phyloP scores from a whole-genome alignment of 2,113 vertebrate species.

The Hippocampus abdominalis region DNA sequence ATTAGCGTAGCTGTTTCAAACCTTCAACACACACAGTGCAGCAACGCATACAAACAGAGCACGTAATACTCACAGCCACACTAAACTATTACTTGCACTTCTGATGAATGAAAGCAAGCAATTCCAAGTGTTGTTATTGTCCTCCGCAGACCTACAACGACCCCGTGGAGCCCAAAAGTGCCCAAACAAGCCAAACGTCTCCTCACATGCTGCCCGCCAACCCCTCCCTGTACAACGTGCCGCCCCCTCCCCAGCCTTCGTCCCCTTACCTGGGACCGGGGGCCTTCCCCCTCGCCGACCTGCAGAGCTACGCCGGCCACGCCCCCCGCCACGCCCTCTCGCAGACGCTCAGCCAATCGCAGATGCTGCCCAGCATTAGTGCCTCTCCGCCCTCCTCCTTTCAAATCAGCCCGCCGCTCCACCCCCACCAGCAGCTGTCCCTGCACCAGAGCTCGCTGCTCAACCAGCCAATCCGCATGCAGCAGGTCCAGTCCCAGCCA shows the following conservation, averaged over 20 bases:
- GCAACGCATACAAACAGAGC: too few relatives aligned
- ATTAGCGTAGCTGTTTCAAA: too few relatives aligned
- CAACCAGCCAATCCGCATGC: conserved; percentile 93
- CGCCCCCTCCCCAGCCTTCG: conserved; percentile 81
- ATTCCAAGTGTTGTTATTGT: background rate
- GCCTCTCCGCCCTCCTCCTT: conserved; percentile 90
- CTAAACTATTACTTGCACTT: too few relatives aligned
- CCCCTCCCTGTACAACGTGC: conserved; percentile 86
- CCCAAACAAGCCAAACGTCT: conserved; percentile 81
- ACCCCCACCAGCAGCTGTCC: conserved; percentile 91
- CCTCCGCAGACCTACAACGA: conserved; percentile 84
- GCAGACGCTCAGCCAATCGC: conserved; percentile 84
- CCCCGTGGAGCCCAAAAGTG: conserved; percentile 83
- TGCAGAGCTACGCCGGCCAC: conserved; percentile 87
- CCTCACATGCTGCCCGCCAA: conserved; percentile 93
- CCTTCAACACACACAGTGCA: too few relatives aligned
- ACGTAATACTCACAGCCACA: too few relatives aligned
- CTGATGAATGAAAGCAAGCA: too few relatives aligned
- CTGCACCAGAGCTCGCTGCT: conserved; percentile 92
- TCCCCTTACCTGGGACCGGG: conserved; percentile 86
- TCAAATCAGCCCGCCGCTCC: conserved; percentile 90
- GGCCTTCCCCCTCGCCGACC: conserved; percentile 87
- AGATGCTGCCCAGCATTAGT: conserved; percentile 93
- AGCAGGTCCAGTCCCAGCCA: conserved; percentile 90
- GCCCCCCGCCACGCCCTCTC: conserved; percentile 85